Evolutionary conservation across 2,888 invertebrate species (phyloP).

Genomic region (Conistra vaccinii): DNA sequence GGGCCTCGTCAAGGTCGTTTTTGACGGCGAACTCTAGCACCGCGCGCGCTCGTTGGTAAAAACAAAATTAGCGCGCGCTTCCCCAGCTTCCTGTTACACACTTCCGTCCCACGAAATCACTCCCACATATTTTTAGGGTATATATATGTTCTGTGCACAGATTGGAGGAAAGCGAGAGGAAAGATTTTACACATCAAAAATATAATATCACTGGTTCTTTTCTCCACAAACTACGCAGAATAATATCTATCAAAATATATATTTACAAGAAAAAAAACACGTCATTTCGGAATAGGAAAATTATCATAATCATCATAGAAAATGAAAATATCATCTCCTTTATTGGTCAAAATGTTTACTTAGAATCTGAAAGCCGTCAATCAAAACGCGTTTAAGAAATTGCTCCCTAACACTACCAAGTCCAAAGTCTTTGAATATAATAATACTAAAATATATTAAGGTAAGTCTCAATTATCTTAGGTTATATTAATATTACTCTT

Average conservation of each 20-base stretch:
- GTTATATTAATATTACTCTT: conserved; percentile 31
- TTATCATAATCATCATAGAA: no score
- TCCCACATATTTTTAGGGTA: no score
- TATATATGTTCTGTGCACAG: no score
- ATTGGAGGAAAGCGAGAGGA: no score
- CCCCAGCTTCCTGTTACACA: no score
- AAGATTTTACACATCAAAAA: no score
- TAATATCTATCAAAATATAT: background rate
- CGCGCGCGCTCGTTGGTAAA: no score
- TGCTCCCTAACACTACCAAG: background rate
- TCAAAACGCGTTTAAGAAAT: conserved; percentile 16
- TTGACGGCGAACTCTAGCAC: no score
- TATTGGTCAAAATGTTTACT: background rate
- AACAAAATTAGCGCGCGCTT: no score
- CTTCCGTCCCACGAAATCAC: no score
- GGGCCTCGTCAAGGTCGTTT: no score
- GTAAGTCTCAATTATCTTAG: conserved; percentile 47
- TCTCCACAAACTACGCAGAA: background rate
- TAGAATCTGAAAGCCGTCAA: background rate
- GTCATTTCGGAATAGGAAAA: no score
- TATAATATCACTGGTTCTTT: background rate
- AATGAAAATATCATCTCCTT: background rate
- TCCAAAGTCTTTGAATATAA: conserved; percentile 36
- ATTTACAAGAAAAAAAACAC: background rate
- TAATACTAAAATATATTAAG: conserved; percentile 40